Evolutionary conservation across 1,140 invertebrate genomes (phyloP).

Genomic region (Cotesia typhae): DNA sequence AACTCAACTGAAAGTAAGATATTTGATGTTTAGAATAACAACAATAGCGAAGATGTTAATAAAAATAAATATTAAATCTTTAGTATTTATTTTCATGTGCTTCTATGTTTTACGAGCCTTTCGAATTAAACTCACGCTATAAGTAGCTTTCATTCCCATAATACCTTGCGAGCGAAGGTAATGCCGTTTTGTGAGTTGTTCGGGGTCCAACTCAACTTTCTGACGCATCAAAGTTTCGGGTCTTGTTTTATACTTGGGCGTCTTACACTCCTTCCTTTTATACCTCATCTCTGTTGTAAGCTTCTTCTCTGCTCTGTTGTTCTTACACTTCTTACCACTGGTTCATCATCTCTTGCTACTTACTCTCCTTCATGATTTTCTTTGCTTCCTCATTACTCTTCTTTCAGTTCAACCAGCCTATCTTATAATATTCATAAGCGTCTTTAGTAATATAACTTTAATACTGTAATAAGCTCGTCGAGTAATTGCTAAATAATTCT

Average conservation of each 20-base stretch:
- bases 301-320: too few species aligned
- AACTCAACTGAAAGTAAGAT: too few species aligned
- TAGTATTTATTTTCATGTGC: neutral
- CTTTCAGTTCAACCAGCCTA: neutral
- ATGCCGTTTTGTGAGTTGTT: constrained; percentile 20
- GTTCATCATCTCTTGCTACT: neutral
- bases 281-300: too few species aligned
- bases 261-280: neutral
- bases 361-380: constrained; percentile 1
- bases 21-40: too few species aligned
- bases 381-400: neutral
- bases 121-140: constrained; percentile 34
- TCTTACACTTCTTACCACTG: too few species aligned
- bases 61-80: constrained; percentile 7
- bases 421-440: constrained; percentile 26
- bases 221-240: constrained; percentile 33
- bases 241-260: constrained; percentile 13
- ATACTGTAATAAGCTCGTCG: constrained; percentile 17
- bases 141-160: constrained; percentile 34
- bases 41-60: neutral
- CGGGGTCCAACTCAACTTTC: constrained; percentile 30
- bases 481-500: constrained; percentile 23
- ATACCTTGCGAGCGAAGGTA: constrained; percentile 18
- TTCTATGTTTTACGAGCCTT: constrained; percentile 17
- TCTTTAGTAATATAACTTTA: constrained; percentile 11